Conservation (phyloP, 2,797 vertebrate species). For the Sciurus vulgaris region DNA sequence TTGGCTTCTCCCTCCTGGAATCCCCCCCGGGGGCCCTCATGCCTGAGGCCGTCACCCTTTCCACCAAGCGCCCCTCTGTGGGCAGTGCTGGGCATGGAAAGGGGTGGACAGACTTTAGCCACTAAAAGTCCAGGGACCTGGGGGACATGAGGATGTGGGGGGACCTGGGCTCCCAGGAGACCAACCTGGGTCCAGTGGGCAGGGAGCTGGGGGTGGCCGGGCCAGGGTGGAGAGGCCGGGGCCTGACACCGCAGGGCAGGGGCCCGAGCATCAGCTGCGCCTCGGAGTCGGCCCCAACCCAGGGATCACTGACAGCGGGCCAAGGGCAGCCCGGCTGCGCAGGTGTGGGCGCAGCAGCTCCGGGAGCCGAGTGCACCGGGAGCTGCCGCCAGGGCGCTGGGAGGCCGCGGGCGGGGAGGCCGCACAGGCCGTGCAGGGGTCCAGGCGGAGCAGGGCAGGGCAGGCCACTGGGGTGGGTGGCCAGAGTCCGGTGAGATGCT, state of each 20-base stretch:
- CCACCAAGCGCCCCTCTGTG: rapidly evolving
- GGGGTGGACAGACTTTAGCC: neutral
- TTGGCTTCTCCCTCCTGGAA: neutral
- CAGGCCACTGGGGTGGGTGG: neutral
- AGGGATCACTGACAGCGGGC: neutral
- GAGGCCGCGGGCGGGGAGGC: neutral
- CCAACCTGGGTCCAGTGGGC: neutral
- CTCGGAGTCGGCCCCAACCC: neutral
- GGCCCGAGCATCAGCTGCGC: neutral
- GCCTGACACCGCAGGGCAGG: rapidly evolving
- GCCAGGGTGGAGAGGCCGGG: rapidly evolving
- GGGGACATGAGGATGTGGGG: neutral
- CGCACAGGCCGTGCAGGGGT: rapidly evolving
- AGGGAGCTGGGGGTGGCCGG: neutral
- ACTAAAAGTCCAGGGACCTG: neutral
- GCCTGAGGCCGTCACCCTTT: neutral
- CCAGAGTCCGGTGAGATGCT: rapidly evolving
- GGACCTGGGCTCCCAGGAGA: neutral
- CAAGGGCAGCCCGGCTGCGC: too few relatives aligned
- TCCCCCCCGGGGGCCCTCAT: neutral
- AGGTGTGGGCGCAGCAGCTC: neutral
- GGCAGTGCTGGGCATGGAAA: neutral
- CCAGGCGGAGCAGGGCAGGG: rapidly evolving
- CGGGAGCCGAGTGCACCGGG: neutral
- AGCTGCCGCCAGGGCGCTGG: rapidly evolving